A percentile compares a stretch with the other conserved stretches of the same genome.
Evolutionary conservation across 2,888 invertebrate genomes (phyloP).

Genomic region (Thecophora atra): DNA sequence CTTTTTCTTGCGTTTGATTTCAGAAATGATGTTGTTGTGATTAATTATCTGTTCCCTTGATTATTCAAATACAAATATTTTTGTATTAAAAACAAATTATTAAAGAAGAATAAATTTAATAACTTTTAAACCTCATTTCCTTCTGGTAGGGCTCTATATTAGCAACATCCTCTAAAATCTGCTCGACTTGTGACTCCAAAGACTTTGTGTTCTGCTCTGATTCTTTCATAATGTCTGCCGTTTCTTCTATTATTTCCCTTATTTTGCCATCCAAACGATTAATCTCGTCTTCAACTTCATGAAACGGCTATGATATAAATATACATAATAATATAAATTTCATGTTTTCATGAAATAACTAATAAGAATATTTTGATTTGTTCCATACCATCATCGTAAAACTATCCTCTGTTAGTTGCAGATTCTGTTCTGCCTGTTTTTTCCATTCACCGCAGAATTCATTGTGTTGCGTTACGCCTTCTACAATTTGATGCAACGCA

Average conservation of each 20-base stretch:
- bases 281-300: neutral
- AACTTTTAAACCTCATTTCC: constrained; percentile 7
- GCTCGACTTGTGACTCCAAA: neutral
- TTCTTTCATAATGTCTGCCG: neutral
- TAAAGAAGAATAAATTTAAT: neutral
- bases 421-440: neutral
- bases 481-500: neutral
- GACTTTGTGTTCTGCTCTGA: neutral
- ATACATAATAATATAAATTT: neutral
- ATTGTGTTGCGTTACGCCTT: constrained; percentile 1
- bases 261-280: neutral
- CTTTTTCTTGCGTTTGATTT: neutral
- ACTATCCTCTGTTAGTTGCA: neutral
- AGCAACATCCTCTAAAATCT: neutral
- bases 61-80: neutral
- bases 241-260: neutral
- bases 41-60: neutral
- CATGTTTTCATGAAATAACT: neutral
- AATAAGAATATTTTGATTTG: neutral
- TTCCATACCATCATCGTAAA: constrained; percentile 11
- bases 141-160: neutral
- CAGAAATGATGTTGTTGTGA: neutral
- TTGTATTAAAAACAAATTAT: neutral
- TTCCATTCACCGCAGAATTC: neutral
- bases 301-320: neutral